These are phyloP conservation scores for Pampusana beccarii DNA, from an alignment of 2,113 vertebrate species.

Conservation along the genomic window DNA sequence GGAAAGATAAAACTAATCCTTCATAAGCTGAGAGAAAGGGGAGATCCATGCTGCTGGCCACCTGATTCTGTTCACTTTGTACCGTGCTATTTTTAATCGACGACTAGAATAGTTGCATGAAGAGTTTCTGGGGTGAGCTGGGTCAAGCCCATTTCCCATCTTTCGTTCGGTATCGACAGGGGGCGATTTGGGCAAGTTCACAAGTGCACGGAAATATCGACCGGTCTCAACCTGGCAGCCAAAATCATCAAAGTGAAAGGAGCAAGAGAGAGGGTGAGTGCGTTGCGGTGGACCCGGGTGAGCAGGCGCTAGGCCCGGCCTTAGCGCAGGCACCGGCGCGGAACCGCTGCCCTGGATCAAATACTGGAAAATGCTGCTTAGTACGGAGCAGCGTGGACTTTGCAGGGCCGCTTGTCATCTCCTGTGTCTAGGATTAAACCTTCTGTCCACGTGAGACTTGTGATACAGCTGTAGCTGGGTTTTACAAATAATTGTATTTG, in stretches of 20 bases:
- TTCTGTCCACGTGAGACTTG: background rate
- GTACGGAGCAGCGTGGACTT: background rate
- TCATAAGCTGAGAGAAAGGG: conserved; percentile 66
- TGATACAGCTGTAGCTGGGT: background rate
- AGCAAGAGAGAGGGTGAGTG: conserved; percentile 83
- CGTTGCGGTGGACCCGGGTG: background rate
- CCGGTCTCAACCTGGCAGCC: conserved; percentile 84
- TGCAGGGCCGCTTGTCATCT: background rate
- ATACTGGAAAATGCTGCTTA: background rate
- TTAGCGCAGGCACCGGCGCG: background rate
- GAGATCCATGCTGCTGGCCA: conserved; percentile 59
- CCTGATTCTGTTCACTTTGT: conserved; percentile 64
- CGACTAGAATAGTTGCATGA: conserved; percentile 57
- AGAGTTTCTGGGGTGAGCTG: background rate
- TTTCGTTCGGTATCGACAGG: conserved; percentile 64
- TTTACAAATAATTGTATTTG: background rate
- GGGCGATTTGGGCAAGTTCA: conserved; percentile 91
- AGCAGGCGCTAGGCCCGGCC: background rate
- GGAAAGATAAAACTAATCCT: conserved; percentile 75
- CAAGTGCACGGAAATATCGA: conserved; percentile 82
- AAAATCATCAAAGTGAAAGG: conserved; percentile 90
- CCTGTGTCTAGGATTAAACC: background rate
- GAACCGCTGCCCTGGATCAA: too few species aligned
- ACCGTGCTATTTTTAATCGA: conserved; percentile 75
- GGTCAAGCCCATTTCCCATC: background rate